These are phyloP conservation scores for Pseudochirops corinnae DNA, from an alignment of 2,797 vertebrate genomes.

Conservation along the genomic window DNA sequence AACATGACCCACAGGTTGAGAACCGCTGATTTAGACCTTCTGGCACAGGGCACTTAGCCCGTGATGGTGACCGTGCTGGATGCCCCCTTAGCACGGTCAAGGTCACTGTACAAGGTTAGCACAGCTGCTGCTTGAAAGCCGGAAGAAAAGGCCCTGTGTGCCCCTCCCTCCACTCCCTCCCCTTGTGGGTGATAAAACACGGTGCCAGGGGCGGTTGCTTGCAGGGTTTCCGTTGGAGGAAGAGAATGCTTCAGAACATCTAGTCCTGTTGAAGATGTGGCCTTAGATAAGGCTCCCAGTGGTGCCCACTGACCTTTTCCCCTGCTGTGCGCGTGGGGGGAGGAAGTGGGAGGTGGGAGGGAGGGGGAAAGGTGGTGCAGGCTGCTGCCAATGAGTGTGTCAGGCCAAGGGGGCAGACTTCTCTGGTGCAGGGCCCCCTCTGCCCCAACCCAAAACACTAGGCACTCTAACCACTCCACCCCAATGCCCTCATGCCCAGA, in stretches of 20 bases:
- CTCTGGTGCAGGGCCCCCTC: background rate
- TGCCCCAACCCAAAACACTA: background rate
- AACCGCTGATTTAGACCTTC: background rate
- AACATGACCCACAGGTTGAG: too few species aligned
- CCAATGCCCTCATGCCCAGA: background rate
- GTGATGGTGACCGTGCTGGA: background rate
- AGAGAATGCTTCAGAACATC: conserved; percentile 7
- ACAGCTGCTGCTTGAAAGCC: background rate
- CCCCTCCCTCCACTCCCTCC: background rate
- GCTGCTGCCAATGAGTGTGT: background rate
- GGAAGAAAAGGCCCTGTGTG: background rate
- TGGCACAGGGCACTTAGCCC: background rate
- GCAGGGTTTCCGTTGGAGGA: conserved; percentile 6
- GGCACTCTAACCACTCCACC: background rate
- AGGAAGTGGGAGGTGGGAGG: background rate
- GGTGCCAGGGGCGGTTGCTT: background rate
- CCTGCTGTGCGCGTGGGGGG: background rate
- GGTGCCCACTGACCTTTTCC: conserved; percentile 2
- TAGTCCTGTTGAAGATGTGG: background rate
- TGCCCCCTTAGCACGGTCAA: background rate
- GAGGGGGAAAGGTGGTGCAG: background rate
- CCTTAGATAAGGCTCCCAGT: background rate
- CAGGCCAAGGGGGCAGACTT: background rate
- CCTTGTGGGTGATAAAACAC: background rate
- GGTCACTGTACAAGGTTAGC: background rate